Evolutionary conservation across 2,113 vertebrate genomes (phyloP).

Genomic region (Sprattus sprattus): DNA sequence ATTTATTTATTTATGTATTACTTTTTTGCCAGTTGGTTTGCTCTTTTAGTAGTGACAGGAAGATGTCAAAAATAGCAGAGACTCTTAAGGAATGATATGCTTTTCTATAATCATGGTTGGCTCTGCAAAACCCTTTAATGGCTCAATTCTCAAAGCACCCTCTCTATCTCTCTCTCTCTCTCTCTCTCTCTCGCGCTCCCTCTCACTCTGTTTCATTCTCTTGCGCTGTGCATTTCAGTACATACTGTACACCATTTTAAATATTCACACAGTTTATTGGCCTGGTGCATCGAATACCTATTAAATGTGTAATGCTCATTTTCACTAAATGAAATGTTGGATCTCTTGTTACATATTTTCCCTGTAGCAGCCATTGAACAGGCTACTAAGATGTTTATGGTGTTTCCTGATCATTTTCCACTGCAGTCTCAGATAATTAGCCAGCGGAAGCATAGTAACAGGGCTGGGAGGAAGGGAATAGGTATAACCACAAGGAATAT

Average conservation of each 20-base stretch:
- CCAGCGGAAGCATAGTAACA: not conserved
- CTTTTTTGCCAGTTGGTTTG: not conserved
- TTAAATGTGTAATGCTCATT: not conserved
- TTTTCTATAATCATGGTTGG: not conserved
- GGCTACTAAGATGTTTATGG: not conserved
- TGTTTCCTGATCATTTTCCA: not conserved
- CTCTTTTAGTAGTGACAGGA: not conserved
- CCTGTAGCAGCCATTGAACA: not conserved
- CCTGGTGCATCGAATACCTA: not conserved
- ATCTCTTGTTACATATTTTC: not conserved
- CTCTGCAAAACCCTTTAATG: not conserved
- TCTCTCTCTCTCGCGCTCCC: not conserved
- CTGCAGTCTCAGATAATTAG: not conserved
- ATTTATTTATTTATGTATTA: conserved; percentile 10
- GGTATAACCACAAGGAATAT: not conserved
- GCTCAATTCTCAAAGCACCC: not conserved
- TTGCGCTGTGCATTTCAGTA: not conserved
- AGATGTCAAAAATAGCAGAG: not conserved
- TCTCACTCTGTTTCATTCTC: not conserved
- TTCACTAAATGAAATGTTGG: not conserved
- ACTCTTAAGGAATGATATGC: not conserved
- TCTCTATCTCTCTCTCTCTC: not conserved
- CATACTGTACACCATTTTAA: too few relatives aligned
- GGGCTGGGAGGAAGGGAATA: not conserved
- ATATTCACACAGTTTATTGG: conserved; percentile 2